Conservation (phyloP, 1,140 invertebrate genomes). For the Bicyclus anynana region DNA sequence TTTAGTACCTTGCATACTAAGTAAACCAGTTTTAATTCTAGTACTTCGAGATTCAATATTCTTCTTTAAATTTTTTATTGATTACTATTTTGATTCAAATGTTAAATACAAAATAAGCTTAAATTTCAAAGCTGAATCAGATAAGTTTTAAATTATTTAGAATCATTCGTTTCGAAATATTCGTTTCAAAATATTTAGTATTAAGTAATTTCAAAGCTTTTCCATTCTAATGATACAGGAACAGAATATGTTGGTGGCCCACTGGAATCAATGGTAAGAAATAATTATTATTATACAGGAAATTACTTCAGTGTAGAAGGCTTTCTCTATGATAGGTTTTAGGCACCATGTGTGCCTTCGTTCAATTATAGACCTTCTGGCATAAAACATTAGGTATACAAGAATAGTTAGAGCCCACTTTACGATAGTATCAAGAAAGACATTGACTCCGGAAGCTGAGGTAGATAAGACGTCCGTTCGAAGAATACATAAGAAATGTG, state of each 20-base stretch:
- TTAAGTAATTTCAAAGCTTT: too few relatives aligned
- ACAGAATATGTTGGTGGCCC: background rate
- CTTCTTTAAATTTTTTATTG: too few relatives aligned
- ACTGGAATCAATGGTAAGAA: background rate
- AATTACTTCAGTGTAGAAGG: slow-evolving; percentile 18
- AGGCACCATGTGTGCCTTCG: slow-evolving; percentile 1
- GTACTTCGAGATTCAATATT: too few relatives aligned
- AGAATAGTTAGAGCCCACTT: background rate
- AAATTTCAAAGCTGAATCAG: too few relatives aligned
- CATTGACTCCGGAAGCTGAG: slow-evolving; percentile 40
- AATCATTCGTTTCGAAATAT: too few relatives aligned
- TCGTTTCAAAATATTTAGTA: too few relatives aligned
- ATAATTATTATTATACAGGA: slow-evolving; percentile 15
- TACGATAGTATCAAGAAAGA: slow-evolving; percentile 21
- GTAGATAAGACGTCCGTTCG: slow-evolving; percentile 36
- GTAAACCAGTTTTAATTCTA: too few relatives aligned
- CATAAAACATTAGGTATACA: slow-evolving; percentile 3
- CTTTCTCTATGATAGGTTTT: slow-evolving; percentile 12
- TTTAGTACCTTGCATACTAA: background rate
- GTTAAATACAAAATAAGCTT: too few relatives aligned
- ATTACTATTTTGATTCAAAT: too few relatives aligned
- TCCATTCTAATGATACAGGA: too few relatives aligned
- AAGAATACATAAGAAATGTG: slow-evolving; percentile 20
- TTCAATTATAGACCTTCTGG: slow-evolving; percentile 11
- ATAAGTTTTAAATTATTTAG: too few relatives aligned